These are phyloP conservation scores for Eumacrocentrus americanus DNA, from an alignment of 2,888 invertebrate genomes.

Conservation along the genomic window DNA sequence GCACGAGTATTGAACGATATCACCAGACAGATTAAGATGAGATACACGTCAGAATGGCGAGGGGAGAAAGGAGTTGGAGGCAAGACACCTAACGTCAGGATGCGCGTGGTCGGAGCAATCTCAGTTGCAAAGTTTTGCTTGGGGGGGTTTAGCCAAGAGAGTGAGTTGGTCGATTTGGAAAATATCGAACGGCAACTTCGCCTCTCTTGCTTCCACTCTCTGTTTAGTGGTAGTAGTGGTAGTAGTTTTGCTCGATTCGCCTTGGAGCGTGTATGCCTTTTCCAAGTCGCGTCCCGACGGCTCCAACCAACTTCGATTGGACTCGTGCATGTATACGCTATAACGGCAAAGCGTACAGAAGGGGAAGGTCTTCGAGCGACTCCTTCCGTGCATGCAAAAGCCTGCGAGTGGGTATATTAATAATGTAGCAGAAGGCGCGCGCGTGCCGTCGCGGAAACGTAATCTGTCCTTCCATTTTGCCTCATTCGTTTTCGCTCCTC, in stretches of 20 bases:
- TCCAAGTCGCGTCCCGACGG: slow-evolving; percentile 14
- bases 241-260: slow-evolving; percentile 10
- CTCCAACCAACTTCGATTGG: slow-evolving; percentile 24
- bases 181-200: slow-evolving; percentile 23
- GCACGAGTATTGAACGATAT: neutral
- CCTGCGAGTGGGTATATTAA: slow-evolving; percentile 20
- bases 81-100: slow-evolving; percentile 2
- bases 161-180: slow-evolving; percentile 19
- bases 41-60: slow-evolving; percentile 3
- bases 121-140: slow-evolving; percentile 24
- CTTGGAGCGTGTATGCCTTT: slow-evolving; percentile 18
- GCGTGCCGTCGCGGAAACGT: slow-evolving; percentile 18
- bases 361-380: neutral
- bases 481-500: neutral
- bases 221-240: too few relatives aligned
- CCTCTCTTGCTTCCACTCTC: neutral
- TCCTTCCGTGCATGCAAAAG: slow-evolving; percentile 24
- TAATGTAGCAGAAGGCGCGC: slow-evolving; percentile 20
- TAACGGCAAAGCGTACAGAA: neutral
- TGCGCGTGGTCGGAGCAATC: slow-evolving; percentile 24
- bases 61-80: neutral
- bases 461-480: slow-evolving; percentile 22
- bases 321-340: neutral
- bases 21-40: slow-evolving; percentile 16
- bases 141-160: neutral